Percentiles rank a stretch among this genome's conserved stretches.
Conservation (phyloP, 2,797 vertebrate genomes). For the Benthosema pterotum region DNA sequence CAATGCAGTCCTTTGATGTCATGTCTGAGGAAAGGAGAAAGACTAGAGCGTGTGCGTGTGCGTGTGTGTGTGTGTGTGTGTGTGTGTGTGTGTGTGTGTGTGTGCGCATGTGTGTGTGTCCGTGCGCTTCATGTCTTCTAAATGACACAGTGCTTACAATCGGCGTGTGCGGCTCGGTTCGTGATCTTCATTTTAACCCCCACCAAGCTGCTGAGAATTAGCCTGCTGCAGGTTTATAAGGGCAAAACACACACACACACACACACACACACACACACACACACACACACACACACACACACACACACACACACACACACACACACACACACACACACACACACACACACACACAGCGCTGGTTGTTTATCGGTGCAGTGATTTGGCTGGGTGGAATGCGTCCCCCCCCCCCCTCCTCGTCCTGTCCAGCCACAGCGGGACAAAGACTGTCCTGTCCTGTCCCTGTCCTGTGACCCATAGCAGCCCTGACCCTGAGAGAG, state of each 20-base stretch:
- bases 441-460: constrained; percentile 74
- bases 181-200: constrained; percentile 28
- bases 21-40: neutral
- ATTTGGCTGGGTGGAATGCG: constrained; percentile 43
- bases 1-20: constrained; percentile 53
- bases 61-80: neutral
- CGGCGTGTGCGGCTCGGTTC: constrained; percentile 38
- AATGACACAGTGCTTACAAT: constrained; percentile 23
- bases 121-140: constrained; percentile 12
- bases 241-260: constrained; percentile 4
- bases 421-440: constrained; percentile 57
- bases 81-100: neutral
- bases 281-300: neutral
- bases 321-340: neutral
- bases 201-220: constrained; percentile 36
- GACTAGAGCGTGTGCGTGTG: constrained; percentile 14
- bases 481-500: constrained; percentile 42
- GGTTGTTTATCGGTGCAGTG: constrained; percentile 53
- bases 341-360: constrained; percentile 16
- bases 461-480: constrained; percentile 63
- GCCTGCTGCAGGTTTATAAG: constrained; percentile 41
- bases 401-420: constrained; percentile 15
- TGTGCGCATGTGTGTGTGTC: neutral
- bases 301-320: neutral
- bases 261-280: constrained; percentile 5